Base-by-base conservation (phyloP, 2,113 vertebrate genomes). In the Uria lomvia region DNA sequence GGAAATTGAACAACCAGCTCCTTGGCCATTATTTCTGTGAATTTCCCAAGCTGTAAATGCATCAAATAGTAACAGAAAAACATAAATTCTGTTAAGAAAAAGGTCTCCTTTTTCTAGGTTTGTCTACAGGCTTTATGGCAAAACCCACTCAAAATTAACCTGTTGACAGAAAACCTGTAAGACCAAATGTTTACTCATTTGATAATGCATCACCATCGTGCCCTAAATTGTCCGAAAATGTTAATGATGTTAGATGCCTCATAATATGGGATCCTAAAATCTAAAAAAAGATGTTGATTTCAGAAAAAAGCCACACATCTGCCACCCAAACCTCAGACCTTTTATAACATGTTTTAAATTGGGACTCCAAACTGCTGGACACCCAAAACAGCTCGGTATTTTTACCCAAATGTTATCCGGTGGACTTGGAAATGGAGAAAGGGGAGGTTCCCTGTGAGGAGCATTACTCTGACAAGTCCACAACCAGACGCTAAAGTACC, bases 1-100 rank as follows among this genome's bases (percentile, higher is more conserved):
- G 97, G 94, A 98, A 98, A 97, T 91, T 92, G 96, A 97, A 97
- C 86, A 86, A 85, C 86, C 86, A 81, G 47, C 91, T 55, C 81
- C 90, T 90, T 21, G 5, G 32, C 86, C 95, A 92, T 96, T 95
- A 95, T 97, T 94, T 92, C 89, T 82, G 76, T 26, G 80, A 75
- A 82, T 96, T 91, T 94, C 85, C 70, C 77, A 94, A 95, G 87
- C 87, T 88, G 58, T 84, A 96, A 96, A 94, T 94, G 93, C 85
- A 97, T 96, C 88, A 90, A 94, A 88, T 36, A 77, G 56, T 79
- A 94, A 92, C 71, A 88, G 81, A 74, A 95, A 93, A 86, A 42
- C 76, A 92, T 72, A 79, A 94, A 91, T 73, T 83, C 87, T 92
- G 32, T 53, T 75, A 89, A 96, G 81, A 36, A 58, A 88, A 58